These are phyloP conservation scores for Oscheius sp. DNA, from an alignment of 2,888 invertebrate genomes.

Conservation along the genomic window DNA sequence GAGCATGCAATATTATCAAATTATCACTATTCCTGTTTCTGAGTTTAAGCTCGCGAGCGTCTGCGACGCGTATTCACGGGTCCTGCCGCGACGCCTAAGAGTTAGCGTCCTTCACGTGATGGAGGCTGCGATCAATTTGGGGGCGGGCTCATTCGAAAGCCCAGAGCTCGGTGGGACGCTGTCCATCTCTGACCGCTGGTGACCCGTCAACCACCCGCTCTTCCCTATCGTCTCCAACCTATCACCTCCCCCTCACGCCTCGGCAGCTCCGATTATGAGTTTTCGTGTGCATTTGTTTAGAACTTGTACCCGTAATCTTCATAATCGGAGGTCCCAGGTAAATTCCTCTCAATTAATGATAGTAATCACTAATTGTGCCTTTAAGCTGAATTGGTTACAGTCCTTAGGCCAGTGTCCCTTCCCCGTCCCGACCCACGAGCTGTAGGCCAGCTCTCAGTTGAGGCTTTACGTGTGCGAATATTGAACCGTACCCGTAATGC, in stretches of 20 bases:
- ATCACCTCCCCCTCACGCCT: background rate
- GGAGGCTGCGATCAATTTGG: constrained; percentile 20
- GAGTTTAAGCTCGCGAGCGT: constrained; percentile 3
- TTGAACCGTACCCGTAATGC: constrained; percentile 28
- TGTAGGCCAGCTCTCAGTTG: constrained; percentile 21
- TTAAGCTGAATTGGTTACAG: too few species aligned
- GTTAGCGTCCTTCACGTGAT: constrained; percentile 29
- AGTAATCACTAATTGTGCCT: background rate
- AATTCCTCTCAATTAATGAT: background rate
- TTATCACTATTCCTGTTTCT: too few species aligned
- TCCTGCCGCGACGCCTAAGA: constrained; percentile 2
- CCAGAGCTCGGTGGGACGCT: constrained; percentile 6
- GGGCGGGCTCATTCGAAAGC: constrained; percentile 20
- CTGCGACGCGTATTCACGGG: constrained; percentile 13
- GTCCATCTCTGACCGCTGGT: constrained; percentile 23
- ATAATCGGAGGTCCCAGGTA: constrained; percentile 12
- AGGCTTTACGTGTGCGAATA: constrained; percentile 25
- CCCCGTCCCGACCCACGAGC: constrained; percentile 3
- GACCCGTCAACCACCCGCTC: constrained; percentile 3
- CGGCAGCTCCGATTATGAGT: constrained; percentile 23
- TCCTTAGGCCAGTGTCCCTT: background rate
- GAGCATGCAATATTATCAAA: too few species aligned
- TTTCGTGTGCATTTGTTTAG: constrained; percentile 14
- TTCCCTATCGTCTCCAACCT: constrained; percentile 7
- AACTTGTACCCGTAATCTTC: constrained; percentile 32